Base-by-base conservation (phyloP, 2,888 invertebrate species). In the Scaeva pyrastri region DNA sequence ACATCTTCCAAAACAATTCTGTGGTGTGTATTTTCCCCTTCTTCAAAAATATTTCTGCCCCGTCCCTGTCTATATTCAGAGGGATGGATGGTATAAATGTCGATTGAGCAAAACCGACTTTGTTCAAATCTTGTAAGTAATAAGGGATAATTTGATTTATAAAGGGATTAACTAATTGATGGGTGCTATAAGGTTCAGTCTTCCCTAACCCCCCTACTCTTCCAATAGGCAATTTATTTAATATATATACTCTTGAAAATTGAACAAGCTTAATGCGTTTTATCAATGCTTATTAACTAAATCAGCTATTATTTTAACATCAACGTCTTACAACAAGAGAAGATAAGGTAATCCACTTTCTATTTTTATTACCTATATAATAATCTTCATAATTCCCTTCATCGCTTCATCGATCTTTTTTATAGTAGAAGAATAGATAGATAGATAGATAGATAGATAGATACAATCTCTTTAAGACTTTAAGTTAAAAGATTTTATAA, bases 61-160 rank as follows among this genome's bases (percentile, higher is more conserved):
- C 26, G n/a, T 26, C 55, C 55, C 26, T 26, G 55, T 5, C 21
- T 21, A 50, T 21, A 50, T 21, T n/a, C n/a, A 19, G 5, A 50
- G 5, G 12, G 11, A 21, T 5, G 2, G n/a, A 31, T 31, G 12
- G 12, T 12, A 11, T n/a, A 3, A 2, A 55, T 26, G 1, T n/a
- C 55, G 1, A 26, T 26, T 55, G 26, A 55, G 14, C 3, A 4
- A 55, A 55, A 55, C 10, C 21, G n/a, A 2, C 39, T 36, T 6
- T 39, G 12, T 39, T 60, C 14, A 55, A 14, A 14, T 23, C 26
- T 31, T 6, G 7, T 16, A 55, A 55, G 8, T 26, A 26, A 55
- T 14, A 14, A 60, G 23, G 60, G 60, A 60, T 60, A 60, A 60
- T 41, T 60, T 23, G n/a, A 60, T 60, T 60, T 60, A 41, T 41